Percentiles rank a stretch among this genome's conserved stretches.
phyloP scores from a whole-genome alignment of 2,797 vertebrate species.

The Myotis myotis region DNA sequence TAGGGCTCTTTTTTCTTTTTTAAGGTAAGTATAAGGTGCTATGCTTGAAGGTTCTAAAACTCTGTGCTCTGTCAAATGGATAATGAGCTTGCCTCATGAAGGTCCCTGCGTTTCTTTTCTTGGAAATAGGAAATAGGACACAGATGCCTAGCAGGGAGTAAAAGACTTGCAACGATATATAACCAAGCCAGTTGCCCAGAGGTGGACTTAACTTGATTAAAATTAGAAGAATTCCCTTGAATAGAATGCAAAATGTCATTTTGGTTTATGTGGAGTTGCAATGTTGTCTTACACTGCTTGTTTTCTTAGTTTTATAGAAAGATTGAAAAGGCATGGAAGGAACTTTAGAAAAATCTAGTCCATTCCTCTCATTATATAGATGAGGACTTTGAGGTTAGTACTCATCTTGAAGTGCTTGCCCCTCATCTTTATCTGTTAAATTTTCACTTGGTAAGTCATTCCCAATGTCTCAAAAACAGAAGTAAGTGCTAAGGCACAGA shows the following conservation, averaged over 20 bases:
- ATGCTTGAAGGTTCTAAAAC: background rate
- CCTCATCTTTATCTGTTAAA: background rate
- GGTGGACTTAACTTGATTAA: background rate
- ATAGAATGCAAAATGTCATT: background rate
- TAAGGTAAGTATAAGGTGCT: background rate
- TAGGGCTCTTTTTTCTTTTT: background rate
- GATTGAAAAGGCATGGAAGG: background rate
- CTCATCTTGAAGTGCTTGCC: background rate
- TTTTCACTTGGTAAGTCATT: background rate
- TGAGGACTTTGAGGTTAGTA: background rate
- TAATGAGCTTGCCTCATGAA: background rate
- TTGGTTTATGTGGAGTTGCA: background rate
- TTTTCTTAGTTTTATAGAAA: constrained; percentile 35
- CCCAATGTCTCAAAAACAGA: background rate
- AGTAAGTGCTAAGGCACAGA: background rate
- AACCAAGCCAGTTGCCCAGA: background rate
- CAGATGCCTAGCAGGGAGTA: background rate
- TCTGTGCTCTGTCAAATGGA: background rate
- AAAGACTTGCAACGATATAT: background rate
- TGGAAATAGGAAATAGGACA: background rate
- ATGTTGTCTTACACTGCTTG: background rate
- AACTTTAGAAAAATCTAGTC: background rate
- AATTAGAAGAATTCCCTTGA: constrained; percentile 7
- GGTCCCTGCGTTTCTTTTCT: background rate
- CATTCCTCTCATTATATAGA: background rate